Percentiles rank a stretch among this genome's conserved stretches.
phyloP scores from a whole-genome alignment of 2,888 invertebrate species.

The Cynaeus angustus region DNA sequence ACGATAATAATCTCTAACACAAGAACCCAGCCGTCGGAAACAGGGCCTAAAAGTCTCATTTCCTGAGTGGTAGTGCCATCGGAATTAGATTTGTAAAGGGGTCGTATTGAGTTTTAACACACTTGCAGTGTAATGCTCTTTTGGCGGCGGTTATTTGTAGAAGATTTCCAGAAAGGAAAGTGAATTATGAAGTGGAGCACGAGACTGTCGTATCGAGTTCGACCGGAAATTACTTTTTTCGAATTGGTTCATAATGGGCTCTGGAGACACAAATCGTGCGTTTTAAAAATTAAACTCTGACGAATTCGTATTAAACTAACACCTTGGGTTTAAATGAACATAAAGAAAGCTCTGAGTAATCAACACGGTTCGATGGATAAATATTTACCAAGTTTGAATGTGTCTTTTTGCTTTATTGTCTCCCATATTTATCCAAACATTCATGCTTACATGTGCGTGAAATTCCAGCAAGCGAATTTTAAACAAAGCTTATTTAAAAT shows the following conservation, averaged over 20 bases:
- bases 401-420: too few species aligned
- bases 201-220: background rate
- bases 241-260: too few species aligned
- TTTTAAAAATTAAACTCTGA: too few species aligned
- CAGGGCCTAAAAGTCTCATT: slow-evolving; percentile 28
- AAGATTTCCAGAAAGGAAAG: slow-evolving; percentile 33
- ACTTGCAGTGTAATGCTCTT: slow-evolving; percentile 2
- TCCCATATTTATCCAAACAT: too few species aligned
- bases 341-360: too few species aligned
- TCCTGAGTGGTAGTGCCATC: slow-evolving; percentile 23
- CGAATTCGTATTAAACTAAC: too few species aligned
- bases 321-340: too few species aligned
- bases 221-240: too few species aligned
- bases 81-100: slow-evolving; percentile 40
- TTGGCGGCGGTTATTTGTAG: slow-evolving; percentile 23
- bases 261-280: too few species aligned
- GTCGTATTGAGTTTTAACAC: slow-evolving; percentile 30
- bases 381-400: too few species aligned
- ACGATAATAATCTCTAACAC: slow-evolving; percentile 12
- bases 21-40: slow-evolving; percentile 11
- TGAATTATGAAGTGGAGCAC: slow-evolving; percentile 32
- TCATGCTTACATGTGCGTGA: background rate
- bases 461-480: background rate
- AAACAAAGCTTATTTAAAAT: slow-evolving; percentile 8
- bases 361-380: too few species aligned